Evolutionary conservation across 2,888 invertebrate species (phyloP), one percentile per base, ranked within the genome.

Genomic region (Eristalis arbustorum): DNA sequence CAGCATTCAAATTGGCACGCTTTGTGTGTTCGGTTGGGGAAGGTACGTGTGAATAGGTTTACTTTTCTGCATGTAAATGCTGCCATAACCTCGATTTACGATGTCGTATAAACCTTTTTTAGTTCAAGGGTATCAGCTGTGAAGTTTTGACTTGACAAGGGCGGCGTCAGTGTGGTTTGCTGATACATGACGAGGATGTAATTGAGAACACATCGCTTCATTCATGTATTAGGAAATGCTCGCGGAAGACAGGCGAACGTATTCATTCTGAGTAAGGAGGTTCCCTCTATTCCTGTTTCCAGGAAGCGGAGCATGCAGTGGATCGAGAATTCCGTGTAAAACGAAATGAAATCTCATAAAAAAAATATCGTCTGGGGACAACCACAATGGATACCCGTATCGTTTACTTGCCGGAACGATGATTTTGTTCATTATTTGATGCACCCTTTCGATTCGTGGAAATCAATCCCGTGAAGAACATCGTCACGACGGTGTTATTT

Each of bases 1-100:
- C 37, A 31, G 34, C 62, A 76, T 68, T 67, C 25, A 77, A 69
- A 69, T 71, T 77, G 77, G 77, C 77, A 77, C 69, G 69, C 69
- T 63, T 68, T 37, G 13, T 28, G 10, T 31, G 18, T 49, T 23
- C 22, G 18, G 22, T 22, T 61, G 25, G n/a, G n/a, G n/a, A n/a
- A 40, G n/a, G 22, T 75, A 31, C 61, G 40, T 31, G n/a, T 61
- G 59, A 14, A 22, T 22, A 22, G 31, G 42, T 23, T 42, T 75
- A 67, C 42, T 61, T 75, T 75, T 14, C n/a, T 40, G 49, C 49
- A 49, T 49, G 49, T 49, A 49, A 49, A 49, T 49, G 49, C 18
- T n/a, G n/a, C 49, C 49, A 49, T 49, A 49, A 49, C 49, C 49
- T 18, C 49, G 49, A 49, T 49, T 49, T 49, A 49, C 49, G 49